Evolutionary conservation across 2,797 vertebrate species (phyloP).

Genomic region (Cynodonichthys magdalenae): DNA sequence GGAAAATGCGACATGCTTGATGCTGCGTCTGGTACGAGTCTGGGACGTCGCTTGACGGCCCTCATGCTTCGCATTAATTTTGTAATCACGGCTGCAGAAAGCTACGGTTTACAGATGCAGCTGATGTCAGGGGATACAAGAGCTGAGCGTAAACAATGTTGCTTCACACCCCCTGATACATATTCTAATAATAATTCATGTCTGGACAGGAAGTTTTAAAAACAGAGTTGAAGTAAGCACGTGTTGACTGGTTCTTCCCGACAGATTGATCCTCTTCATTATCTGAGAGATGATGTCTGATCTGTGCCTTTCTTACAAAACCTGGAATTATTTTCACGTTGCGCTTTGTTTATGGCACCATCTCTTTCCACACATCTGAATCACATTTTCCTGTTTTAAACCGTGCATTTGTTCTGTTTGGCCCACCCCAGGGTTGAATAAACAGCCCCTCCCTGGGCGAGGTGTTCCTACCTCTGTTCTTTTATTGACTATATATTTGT

Average conservation of each 20-base stretch:
- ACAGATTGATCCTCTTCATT: constrained; percentile 31
- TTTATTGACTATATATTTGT: constrained; percentile 34
- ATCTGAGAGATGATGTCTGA: constrained; percentile 34
- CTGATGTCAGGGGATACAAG: constrained; percentile 66
- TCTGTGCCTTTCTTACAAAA: constrained; percentile 39
- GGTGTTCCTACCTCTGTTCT: constrained; percentile 28
- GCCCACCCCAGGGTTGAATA: constrained; percentile 43
- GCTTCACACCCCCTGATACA: constrained; percentile 58
- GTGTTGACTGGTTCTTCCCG: constrained; percentile 7
- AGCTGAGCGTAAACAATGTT: constrained; percentile 58
- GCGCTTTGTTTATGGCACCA: constrained; percentile 27
- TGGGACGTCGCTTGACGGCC: constrained; percentile 52
- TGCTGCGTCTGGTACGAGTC: constrained; percentile 60
- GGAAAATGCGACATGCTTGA: constrained; percentile 62
- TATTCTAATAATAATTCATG: constrained; percentile 30
- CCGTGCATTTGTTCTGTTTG: constrained; percentile 48
- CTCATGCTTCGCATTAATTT: constrained; percentile 65
- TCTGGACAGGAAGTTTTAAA: constrained; percentile 27
- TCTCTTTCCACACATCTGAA: constrained; percentile 62
- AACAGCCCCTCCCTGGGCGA: constrained; percentile 48
- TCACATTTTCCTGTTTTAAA: constrained; percentile 60
- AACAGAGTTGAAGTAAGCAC: constrained; percentile 13
- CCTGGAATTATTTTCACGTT: constrained; percentile 35
- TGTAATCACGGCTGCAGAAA: constrained; percentile 53
- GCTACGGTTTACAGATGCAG: constrained; percentile 46